Evolutionary conservation across 2,113 vertebrate genomes (phyloP), one percentile per base, ranked within the genome.

Genomic region (Apodemus sylvaticus): DNA sequence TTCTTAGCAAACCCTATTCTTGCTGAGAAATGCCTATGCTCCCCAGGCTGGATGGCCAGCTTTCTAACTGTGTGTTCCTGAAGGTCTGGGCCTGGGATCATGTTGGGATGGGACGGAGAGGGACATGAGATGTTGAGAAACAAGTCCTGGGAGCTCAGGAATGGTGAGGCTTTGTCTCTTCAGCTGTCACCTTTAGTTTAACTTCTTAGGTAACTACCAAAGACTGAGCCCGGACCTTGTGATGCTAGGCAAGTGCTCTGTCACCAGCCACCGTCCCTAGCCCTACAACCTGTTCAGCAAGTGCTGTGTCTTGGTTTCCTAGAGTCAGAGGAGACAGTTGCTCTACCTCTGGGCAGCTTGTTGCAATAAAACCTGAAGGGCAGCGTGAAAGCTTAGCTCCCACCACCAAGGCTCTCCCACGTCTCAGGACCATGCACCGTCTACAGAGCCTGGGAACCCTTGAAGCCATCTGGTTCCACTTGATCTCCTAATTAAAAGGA

Each of bases 381-480:
- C 14, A 31, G 22, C 29, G 4, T 71, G 77, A 42, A 64, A 45
- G 29, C 0, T 0, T 39, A 39, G n/a, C 71, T 88, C 29, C 13
- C 86, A 92, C n/a, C 36, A 7, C 36, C 17, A 60, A 36, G 8
- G 3, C 58, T 66, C 45, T 89, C 62, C 31, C 94, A 20, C 17
- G 66, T 90, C 88, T 76, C 24, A 66, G 60, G 86, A 51, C 34
- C 77, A 36, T 7, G n/a, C 77, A 90, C 53, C 20, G 39, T 96
- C 16, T 74, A 74, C 11, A 55, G 76, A 60, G 24, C n/a, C 26
- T 4, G 45, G 36, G 55, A 66, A 68, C 51, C 31, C 62, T 31
- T 74, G 42, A 77, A 64, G 74, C 24, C 76, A 95, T 90, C 76
- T 95, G 85, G 71, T 91, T 94, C 62, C 70, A 95, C 60, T 95